Evolutionary conservation across 2,888 invertebrate species (phyloP), one percentile per base, ranked within the genome.

Genomic region (Conchocele bisecta): DNA sequence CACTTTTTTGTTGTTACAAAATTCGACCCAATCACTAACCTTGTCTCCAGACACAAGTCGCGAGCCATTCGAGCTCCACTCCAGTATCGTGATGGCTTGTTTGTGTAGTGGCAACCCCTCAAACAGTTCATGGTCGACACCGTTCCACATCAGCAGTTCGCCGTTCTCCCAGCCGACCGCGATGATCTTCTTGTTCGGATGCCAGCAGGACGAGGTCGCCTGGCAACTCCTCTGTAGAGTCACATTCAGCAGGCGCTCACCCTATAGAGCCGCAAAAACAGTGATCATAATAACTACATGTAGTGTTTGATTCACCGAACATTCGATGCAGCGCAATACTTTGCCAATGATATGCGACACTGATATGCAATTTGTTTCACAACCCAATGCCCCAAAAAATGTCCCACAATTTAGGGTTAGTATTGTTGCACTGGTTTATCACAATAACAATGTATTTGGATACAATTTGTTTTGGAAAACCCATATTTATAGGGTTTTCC

Each of bases 141-240:
- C 94, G 81, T 94, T 93, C 96, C 96, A 96, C 41, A 96, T 94
- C 85, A 95, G 94, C 5, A 98, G 93, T 88, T 97, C 97, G 9
- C 98, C 98, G 86, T 95, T 96, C 92, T 97, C 97, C 97, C 97
- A 98, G 4, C 97, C 97, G 42, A 95, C 95, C 1, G 95, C 95
- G 57, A 98, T 91, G 65, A 97, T 93, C 63, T 94, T 94, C 86
- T 95, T 94, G 56, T 94, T 94, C 0, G 98, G 97, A 91, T 98
- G 98, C 98, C 98, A 98, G 3, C 80, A 59, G n/a, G 89, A 66
- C n/a, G 82, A 76, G 2, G 87, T 83, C 0, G 87, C 88, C 41
- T 84, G 84, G 28, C 83, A 83, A n/a, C 86, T 81, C 58, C 86
- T 81, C 53, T 86, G 82, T 31, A 89, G 67, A 7, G 82, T 83